Evolutionary conservation across 64 coral and sea anemone genomes (phyloP).

Genomic region (Stichodactyla helianthus): DNA sequence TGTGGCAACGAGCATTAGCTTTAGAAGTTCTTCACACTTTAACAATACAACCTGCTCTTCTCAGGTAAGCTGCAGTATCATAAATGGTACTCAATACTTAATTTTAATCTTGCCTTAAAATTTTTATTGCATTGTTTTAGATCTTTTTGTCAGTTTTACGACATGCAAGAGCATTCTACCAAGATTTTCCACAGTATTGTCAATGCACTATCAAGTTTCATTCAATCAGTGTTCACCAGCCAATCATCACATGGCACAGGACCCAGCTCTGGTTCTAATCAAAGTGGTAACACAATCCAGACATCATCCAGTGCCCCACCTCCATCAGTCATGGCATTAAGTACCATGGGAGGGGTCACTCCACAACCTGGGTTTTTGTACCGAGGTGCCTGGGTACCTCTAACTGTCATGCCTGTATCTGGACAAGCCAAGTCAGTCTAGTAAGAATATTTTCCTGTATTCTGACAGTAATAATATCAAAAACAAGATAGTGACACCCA

Average conservation of each 20-base stretch:
- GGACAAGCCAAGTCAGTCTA: slow-evolving; percentile 97
- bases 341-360: slow-evolving; percentile 79
- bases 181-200: slow-evolving; percentile 96
- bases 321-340: slow-evolving; percentile 74
- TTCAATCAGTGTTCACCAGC: slow-evolving; percentile 73
- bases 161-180: slow-evolving; percentile 99
- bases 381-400: slow-evolving; percentile 87
- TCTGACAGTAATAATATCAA: no score
- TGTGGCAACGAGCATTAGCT: slow-evolving; percentile 92
- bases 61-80: slow-evolving; percentile 37
- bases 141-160: slow-evolving; percentile 93
- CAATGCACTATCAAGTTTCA: slow-evolving; percentile 92
- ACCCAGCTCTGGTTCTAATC: slow-evolving; percentile 19
- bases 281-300: slow-evolving; percentile 61
- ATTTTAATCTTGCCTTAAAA: background rate
- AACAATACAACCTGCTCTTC: slow-evolving; percentile 74
- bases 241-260: slow-evolving; percentile 38
- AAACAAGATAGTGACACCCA: no score
- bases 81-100: background rate
- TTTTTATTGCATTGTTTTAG: slow-evolving; percentile 22
- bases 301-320: slow-evolving; percentile 75
- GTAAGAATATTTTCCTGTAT: slow-evolving; percentile 38
- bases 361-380: slow-evolving; percentile 89
- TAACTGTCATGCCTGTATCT: slow-evolving; percentile 71
- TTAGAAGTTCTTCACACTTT: slow-evolving; percentile 88